These are phyloP conservation scores for Buceros bicornis DNA, from an alignment of 2,797 vertebrate species.

Conservation along the genomic window DNA sequence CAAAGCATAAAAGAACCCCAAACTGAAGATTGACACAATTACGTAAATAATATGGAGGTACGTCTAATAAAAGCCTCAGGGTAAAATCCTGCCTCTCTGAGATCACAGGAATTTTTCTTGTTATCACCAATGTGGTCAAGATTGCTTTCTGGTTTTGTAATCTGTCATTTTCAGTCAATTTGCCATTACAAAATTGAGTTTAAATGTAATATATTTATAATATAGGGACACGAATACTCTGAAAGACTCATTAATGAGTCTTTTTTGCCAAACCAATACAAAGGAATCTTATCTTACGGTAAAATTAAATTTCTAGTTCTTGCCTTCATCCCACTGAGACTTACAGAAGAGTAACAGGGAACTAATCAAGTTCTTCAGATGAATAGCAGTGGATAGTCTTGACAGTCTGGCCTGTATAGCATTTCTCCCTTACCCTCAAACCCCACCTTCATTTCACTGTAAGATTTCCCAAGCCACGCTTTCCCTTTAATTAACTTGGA, in stretches of 20 bases:
- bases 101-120: not conserved
- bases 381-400: not conserved
- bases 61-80: not conserved
- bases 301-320: slow-evolving; percentile 42
- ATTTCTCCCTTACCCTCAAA: slow-evolving; percentile 1
- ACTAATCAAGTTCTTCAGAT: slow-evolving; percentile 29
- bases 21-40: not conserved
- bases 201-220: slow-evolving; percentile 23
- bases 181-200: not conserved
- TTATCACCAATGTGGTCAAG: not conserved
- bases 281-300: slow-evolving; percentile 25
- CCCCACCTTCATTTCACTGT: slow-evolving; percentile 3
- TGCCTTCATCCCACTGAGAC: slow-evolving; percentile 19
- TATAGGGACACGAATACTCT: not conserved
- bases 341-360: slow-evolving; percentile 20
- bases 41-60: not conserved
- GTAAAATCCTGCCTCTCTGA: not conserved
- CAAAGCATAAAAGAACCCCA: not conserved
- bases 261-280: slow-evolving; percentile 11
- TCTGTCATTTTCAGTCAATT: slow-evolving; percentile 19
- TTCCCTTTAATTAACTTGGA: slow-evolving; percentile 23
- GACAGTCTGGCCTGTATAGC: not conserved
- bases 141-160: not conserved
- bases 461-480: slow-evolving; percentile 13
- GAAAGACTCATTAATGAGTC: slow-evolving; percentile 27